Percentiles rank a stretch among this genome's conserved stretches.
Evolutionary conservation across 2,888 invertebrate species (phyloP).

Genomic region (Adineta ricciae): DNA sequence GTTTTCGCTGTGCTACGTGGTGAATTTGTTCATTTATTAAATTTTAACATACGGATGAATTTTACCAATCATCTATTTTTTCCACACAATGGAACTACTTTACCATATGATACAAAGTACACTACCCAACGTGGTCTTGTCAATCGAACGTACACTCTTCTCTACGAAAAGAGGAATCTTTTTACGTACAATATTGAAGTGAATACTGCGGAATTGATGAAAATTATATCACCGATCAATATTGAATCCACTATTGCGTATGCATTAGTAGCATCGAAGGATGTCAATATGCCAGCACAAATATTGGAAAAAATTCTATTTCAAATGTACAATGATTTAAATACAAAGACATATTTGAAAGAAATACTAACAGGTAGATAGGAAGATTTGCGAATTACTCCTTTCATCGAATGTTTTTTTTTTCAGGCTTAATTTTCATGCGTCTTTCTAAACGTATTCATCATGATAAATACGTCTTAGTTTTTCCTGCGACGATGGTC

Average conservation of each 20-base stretch:
- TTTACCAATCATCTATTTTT: neutral
- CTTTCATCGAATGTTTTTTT: too few species aligned
- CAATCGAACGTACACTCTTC: neutral
- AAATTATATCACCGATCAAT: neutral
- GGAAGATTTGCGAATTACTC: too few species aligned
- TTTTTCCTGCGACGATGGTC: neutral
- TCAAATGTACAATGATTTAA: neutral
- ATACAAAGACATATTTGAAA: neutral
- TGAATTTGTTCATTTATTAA: slow-evolving; percentile 13
- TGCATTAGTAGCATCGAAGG: neutral
- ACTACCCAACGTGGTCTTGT: neutral
- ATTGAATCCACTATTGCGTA: neutral
- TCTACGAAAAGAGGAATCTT: neutral
- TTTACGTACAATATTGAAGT: neutral
- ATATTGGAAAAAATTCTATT: neutral
- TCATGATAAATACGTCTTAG: neutral
- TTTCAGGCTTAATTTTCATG: neutral
- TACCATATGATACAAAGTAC: neutral
- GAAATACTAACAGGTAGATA: neutral
- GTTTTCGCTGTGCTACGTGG: neutral
- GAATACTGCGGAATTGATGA: neutral
- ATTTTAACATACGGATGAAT: neutral
- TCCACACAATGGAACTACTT: neutral
- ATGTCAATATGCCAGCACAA: neutral
- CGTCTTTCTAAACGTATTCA: slow-evolving; percentile 1